These are phyloP conservation scores for Dasyurus viverrinus DNA, from an alignment of 2,113 vertebrate genomes.

Conservation along the genomic window DNA sequence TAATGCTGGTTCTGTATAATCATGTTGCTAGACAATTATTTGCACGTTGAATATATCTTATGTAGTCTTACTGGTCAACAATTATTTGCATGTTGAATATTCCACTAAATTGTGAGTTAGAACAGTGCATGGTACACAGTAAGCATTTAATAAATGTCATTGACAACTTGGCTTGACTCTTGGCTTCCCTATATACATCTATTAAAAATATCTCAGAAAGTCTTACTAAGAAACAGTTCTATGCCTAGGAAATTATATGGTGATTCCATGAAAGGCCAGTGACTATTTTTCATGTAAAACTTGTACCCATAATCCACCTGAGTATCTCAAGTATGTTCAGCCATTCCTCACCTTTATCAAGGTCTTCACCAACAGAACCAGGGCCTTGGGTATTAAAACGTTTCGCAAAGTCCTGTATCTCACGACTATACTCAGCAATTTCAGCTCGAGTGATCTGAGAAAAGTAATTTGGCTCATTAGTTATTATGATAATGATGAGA, in stretches of 20 bases:
- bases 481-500: neutral
- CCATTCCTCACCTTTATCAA: conserved; percentile 90
- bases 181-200: neutral
- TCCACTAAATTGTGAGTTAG: neutral
- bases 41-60: neutral
- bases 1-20: neutral
- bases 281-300: neutral
- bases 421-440: conserved; percentile 83
- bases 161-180: neutral
- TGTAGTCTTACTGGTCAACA: too few species aligned
- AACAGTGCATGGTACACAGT: neutral
- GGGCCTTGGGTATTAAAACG: conserved; percentile 90
- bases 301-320: fast-evolving
- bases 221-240: neutral
- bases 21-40: neutral
- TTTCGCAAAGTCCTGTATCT: conserved; percentile 86
- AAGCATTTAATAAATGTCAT: neutral
- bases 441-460: conserved; percentile 89
- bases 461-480: neutral
- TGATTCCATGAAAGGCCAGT: too few species aligned
- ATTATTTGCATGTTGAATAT: neutral
- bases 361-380: conserved; percentile 91
- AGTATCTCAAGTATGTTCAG: neutral
- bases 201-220: neutral
- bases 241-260: neutral